A percentile compares a stretch with the other conserved stretches of the same genome.
These are phyloP conservation scores for Theristicus caerulescens DNA, from an alignment of 2,113 vertebrate species.

Conservation along the genomic window DNA sequence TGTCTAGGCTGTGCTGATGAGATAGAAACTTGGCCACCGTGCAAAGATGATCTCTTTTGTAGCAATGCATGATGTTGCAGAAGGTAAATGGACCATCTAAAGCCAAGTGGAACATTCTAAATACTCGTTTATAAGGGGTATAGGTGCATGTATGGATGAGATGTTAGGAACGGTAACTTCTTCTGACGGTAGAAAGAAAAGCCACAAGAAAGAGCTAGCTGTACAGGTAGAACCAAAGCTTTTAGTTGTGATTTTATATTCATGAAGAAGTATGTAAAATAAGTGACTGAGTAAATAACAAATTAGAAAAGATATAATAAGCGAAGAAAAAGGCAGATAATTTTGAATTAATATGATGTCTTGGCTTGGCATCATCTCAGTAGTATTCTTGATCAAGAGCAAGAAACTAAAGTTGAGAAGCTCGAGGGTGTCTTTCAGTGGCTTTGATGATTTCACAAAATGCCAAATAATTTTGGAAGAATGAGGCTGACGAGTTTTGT, in stretches of 20 bases:
- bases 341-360: background rate
- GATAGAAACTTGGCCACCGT: no score
- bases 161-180: background rate
- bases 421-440: background rate
- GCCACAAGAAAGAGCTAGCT: background rate
- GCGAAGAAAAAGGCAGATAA: background rate
- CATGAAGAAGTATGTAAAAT: background rate
- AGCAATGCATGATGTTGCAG: background rate
- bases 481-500: background rate
- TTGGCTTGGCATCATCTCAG: background rate
- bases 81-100: background rate
- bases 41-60: background rate
- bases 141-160: background rate
- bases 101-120: background rate
- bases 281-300: background rate
- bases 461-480: background rate
- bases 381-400: background rate
- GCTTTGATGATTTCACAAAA: background rate
- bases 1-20: background rate
- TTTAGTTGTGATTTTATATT: background rate
- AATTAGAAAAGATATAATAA: background rate
- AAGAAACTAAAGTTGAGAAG: background rate
- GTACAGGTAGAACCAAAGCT: background rate
- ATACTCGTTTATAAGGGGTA: background rate
- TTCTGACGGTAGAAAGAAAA: background rate